phyloP scores from a whole-genome alignment of 1,140 invertebrate species.

The Listronotus oregonensis region DNA sequence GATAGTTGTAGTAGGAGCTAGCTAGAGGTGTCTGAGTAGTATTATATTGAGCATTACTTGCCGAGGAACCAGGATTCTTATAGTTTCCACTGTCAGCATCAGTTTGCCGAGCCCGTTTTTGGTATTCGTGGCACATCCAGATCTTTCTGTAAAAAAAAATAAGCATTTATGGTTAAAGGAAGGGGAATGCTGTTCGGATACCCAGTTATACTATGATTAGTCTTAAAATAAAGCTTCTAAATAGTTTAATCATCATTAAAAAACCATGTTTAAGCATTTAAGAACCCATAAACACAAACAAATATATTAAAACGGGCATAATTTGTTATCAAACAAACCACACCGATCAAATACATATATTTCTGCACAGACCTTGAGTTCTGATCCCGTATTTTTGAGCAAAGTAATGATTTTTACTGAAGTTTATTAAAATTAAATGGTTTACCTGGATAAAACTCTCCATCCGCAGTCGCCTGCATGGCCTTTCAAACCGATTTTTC shows the following conservation, averaged over 20 bases:
- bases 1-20: conserved; percentile 34
- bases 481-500: not conserved
- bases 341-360: too few species aligned
- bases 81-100: not conserved
- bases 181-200: too few species aligned
- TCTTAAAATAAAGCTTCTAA: too few species aligned
- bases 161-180: too few species aligned
- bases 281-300: too few species aligned
- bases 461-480: conserved; percentile 30
- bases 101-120: not conserved
- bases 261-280: too few species aligned
- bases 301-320: too few species aligned
- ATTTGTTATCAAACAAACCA: too few species aligned
- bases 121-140: not conserved
- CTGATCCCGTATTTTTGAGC: not conserved
- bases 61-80: conserved; percentile 5
- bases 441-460: conserved; percentile 36
- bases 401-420: not conserved
- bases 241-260: too few species aligned
- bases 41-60: conserved; percentile 28
- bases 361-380: not conserved
- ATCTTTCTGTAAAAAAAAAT: not conserved
- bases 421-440: conserved; percentile 16
- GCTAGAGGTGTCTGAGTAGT: conserved; percentile 26
- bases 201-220: too few species aligned